Evolutionary conservation across 2,113 vertebrate genomes (phyloP), one percentile per base, ranked within the genome.

Genomic region (Eretmodus cyanostictus): DNA sequence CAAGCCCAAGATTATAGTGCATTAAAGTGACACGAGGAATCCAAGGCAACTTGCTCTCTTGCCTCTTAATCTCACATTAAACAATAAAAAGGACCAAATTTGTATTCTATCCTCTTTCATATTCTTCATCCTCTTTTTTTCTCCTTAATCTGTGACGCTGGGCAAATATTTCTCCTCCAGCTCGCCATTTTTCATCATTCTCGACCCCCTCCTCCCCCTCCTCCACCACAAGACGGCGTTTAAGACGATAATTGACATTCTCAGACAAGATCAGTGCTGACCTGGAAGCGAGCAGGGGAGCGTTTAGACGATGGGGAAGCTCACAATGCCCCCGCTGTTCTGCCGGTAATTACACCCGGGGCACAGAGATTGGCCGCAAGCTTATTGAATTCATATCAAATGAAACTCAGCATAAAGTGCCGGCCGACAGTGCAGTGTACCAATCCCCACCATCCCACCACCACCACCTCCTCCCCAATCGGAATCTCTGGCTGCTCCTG

Each of bases 371-470:
- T 81, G 89, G 93, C 80, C 16, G 82, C 86, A 71, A 76, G 89
- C 91, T 95, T 96, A 96, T 96, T 96, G 94, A 96, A 96, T 96
- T 95, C 91, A 95, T 95, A 96, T 96, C 91, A 95, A 94, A 96
- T 95, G 87, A 91, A 95, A 94, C 82, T 92, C 86, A 0, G 76
- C 83, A 86, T 68, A 93, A 93, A 88, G 87, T 45, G 68, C 87
- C 12, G 17, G 76, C 83, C 55, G 78, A 90, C 34, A 24, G 80
- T 31, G 59, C 22, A 27, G 45, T 36, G 84, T 80, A 53, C 82
- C 81, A 84, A 47, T 80, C 66, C 81, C 40, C 40, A 11, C 82
- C 38, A 66, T 4, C 22, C 81, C 8, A 16, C 57, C 53, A 42
- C 17, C 51, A 59, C 17, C 81, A 13, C 29, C 55, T 51, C 17